A percentile compares a stretch with the other conserved stretches of the same genome.
These are phyloP conservation scores for Cryptotermes secundus DNA, from an alignment of 1,140 invertebrate genomes.

Conservation along the genomic window DNA sequence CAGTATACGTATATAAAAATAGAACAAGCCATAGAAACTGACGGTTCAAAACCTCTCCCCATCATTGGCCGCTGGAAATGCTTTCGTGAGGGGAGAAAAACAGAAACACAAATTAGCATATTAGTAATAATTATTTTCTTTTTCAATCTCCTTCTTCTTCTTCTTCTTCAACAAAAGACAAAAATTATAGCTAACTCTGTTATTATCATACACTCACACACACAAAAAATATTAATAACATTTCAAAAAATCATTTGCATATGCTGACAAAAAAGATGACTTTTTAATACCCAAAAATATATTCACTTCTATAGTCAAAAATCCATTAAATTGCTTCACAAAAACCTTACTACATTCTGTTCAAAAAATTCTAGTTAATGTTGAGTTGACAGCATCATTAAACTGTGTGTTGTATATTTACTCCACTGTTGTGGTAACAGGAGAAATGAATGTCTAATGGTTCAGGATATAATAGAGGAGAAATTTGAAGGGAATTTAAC, in stretches of 20 bases:
- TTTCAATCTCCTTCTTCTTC: slow-evolving; percentile 2
- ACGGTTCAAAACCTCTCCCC: slow-evolving; percentile 33
- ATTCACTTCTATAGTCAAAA: slow-evolving; percentile 29
- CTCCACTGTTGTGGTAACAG: background rate
- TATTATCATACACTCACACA: slow-evolving; percentile 35
- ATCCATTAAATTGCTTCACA: background rate
- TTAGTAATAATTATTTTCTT: background rate
- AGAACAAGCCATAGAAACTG: slow-evolving; percentile 29
- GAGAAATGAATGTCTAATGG: background rate
- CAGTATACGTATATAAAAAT: slow-evolving; percentile 25
- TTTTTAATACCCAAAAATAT: slow-evolving; percentile 21
- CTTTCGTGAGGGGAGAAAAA: slow-evolving; percentile 28
- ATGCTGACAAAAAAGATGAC: slow-evolving; percentile 2
- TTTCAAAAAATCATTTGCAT: slow-evolving; percentile 25
- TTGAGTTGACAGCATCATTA: background rate
- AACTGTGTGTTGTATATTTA: background rate
- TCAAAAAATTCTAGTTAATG: background rate
- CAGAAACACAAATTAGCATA: slow-evolving; percentile 33
- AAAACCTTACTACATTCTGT: background rate
- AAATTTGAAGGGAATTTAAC: background rate
- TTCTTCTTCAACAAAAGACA: slow-evolving; percentile 24
- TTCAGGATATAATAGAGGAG: background rate
- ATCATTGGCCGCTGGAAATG: slow-evolving; percentile 30
- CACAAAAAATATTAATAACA: slow-evolving; percentile 32
- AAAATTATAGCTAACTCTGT: slow-evolving; percentile 25